Base-by-base conservation (phyloP, 1,140 invertebrate species). In the Calephelis nemesis region DNA sequence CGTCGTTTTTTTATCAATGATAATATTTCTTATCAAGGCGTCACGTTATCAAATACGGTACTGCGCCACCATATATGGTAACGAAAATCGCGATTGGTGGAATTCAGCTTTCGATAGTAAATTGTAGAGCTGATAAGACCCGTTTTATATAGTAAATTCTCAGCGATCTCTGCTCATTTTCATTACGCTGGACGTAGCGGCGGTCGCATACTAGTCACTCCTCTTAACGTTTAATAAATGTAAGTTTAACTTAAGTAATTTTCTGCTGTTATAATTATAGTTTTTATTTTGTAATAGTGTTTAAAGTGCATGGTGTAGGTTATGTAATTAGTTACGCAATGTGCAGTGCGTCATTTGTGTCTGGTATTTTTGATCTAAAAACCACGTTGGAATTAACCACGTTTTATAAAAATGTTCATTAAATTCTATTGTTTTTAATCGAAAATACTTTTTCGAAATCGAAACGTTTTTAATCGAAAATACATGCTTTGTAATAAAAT, bases 51-150 rank as follows among this genome's bases (percentile, higher is more conserved):
- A 85, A 69, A 77, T 85, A 79, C 77, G 74, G 65, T 71, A 76
- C 74, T 81, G 73, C 80, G 77, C 88, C 83, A 84, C 88, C 88
- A 86, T 88, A 90, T 90, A 88, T 86, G 88, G 88, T 88, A 76
- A 90, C 81, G 78, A 87, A 90, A 86, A 79, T 86, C 83, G 81
- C 77, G 75, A 89, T 89, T 89, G 88, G 88, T 77, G 74, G 82
- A 81, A 76, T 80, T 76, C 77, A 80, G 78, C 79, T 81, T 72
- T 73, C 82, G 77, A 87, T 88, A 84, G 77, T 88, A 71, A 78
- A 76, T 81, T 76, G 83, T 75, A 77, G 3, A 45, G 83, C 71
- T 88, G 88, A 91, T 91, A 90, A 90, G 83, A 74, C 76, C 63
- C 69, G 81, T 89, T 87, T 89, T 90, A 90, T 87, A 90, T 86